Evolutionary conservation across 2,888 invertebrate genomes (phyloP), one percentile per base, ranked within the genome.

Genomic region (Boloria selene): DNA sequence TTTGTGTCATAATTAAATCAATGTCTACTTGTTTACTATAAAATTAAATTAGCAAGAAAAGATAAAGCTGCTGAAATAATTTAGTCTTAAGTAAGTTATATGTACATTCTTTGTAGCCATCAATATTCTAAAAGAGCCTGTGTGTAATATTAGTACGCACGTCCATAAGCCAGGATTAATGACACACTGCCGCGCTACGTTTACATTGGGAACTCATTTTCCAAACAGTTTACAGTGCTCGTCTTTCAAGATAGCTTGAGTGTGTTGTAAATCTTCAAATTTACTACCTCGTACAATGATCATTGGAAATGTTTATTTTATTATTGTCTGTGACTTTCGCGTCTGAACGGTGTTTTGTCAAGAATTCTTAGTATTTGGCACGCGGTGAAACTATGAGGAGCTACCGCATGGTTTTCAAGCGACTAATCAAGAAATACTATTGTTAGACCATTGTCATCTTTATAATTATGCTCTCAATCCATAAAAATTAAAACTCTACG

Each of bases 201-300:
- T 65, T 65, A 61, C 52, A 47, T 64, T 26, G n/a, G 52, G 55
- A 59, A 58, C 31, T 61, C 61, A 59, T 68, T 53, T 53, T 54
- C 53, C 50, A 42, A 62, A 62, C 58, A 71, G 70, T 75, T 77
- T 76, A 74, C 74, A 74, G 75, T 72, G 71, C 69, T 70, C 71
- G 72, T 76, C 73, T 73, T 72, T 66, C 72, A 73, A 73, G 76
- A 74, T 61, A 66, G 42, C 74, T 77, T 74, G 68, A 74, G 72
- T 67, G 67, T 51, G 64, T 67, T 60, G 71, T 81, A 81, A 82
- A 82, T 83, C 74, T 77, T 67, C 22, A 63, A 70, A 73, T 83
- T 83, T 81, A 83, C 74, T 72, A 73, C 75, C 70, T 63, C 70
- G 67, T 67, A 72, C 74, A 76, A 72, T 75, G 71, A 73, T 70